A percentile compares a stretch with the other conserved stretches of the same genome.
These are phyloP conservation scores for Palythoa heliodiscus DNA, from an alignment of 92 coral and sea anemone species.

Conservation along the genomic window DNA sequence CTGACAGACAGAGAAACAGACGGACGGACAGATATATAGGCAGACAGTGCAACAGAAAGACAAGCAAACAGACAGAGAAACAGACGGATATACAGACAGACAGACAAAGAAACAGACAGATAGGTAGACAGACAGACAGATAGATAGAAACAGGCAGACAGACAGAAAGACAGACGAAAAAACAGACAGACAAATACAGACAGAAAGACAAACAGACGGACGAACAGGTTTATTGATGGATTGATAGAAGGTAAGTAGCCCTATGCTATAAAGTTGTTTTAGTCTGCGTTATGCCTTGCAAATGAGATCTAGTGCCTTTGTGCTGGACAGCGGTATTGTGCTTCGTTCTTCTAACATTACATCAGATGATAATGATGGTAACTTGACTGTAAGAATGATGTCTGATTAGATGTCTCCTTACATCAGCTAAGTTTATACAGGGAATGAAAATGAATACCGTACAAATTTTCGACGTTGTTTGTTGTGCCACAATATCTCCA, in stretches of 20 bases:
- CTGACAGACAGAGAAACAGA: neutral
- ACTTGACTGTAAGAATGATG: neutral
- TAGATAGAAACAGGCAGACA: too few relatives aligned
- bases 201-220: too few relatives aligned
- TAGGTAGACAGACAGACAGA: too few relatives aligned
- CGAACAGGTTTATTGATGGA: too few relatives aligned
- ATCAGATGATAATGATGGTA: neutral
- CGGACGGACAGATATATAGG: neutral
- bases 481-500: slow-evolving; percentile 64
- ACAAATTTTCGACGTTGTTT: slow-evolving; percentile 35
- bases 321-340: neutral
- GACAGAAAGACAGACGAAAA: too few relatives aligned
- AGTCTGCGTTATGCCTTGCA: neutral
- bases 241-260: too few relatives aligned
- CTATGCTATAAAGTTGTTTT: neutral
- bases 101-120: neutral
- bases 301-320: neutral
- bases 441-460: slow-evolving; percentile 37
- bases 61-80: neutral
- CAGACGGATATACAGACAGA: neutral
- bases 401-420: neutral
- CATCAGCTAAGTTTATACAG: neutral
- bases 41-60: neutral
- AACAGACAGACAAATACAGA: too few relatives aligned
- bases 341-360: neutral